phyloP scores from a whole-genome alignment of 2,113 vertebrate species.

The Tragelaphus buxtoni region DNA sequence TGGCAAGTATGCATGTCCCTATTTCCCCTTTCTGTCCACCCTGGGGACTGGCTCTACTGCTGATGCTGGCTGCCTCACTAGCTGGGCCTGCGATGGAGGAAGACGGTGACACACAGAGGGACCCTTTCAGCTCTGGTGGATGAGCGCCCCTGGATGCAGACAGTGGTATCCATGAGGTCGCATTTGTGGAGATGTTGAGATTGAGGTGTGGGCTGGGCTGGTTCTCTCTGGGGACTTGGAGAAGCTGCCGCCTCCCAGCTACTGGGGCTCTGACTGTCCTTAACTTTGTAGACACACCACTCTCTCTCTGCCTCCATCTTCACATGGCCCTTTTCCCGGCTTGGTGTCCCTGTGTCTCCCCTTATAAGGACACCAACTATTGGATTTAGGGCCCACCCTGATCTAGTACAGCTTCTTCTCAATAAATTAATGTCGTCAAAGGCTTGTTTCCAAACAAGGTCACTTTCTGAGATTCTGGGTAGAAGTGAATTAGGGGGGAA shows the following conservation, averaged over 20 bases:
- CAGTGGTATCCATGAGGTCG: fast-evolving
- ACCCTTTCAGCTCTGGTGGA: not conserved
- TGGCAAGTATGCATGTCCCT: not conserved
- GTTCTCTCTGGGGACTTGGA: not conserved
- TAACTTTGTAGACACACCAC: not conserved
- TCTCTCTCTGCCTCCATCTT: not conserved
- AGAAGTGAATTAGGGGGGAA: too few relatives aligned
- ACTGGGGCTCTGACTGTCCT: not conserved
- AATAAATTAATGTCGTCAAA: not conserved
- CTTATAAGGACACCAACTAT: not conserved
- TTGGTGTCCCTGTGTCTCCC: not conserved
- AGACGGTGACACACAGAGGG: fast-evolving
- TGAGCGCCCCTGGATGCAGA: too few relatives aligned
- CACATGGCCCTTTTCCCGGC: not conserved
- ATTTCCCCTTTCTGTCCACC: not conserved
- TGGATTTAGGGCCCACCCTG: not conserved
- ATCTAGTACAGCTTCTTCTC: too few relatives aligned
- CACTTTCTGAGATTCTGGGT: not conserved
- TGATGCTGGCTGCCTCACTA: not conserved
- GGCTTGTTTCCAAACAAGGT: not conserved
- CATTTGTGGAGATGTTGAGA: not conserved
- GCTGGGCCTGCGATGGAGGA: not conserved
- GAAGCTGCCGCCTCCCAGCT: not conserved
- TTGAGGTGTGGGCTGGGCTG: not conserved
- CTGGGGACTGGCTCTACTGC: not conserved